Evolutionary conservation across 1,140 invertebrate species (phyloP), one percentile per base, ranked within the genome.

Genomic region (Melitaea cinxia): DNA sequence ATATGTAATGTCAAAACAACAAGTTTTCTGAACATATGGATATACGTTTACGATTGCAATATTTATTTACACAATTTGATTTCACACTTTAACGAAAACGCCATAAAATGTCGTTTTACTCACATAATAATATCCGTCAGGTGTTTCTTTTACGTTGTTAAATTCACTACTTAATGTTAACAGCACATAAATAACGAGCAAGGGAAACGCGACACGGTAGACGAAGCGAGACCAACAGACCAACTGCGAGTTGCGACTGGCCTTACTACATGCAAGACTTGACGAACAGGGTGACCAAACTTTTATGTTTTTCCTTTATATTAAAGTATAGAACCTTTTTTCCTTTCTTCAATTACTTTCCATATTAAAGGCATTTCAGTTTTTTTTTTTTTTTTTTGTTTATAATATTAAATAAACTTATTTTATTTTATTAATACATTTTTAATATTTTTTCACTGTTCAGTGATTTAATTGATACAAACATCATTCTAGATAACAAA

Each of bases 151-250:
- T 12, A 21, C 5, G 10, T 7, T 12, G 7, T 9, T 10, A 23
- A n/a, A 23, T 23, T 10, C 2, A 42, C 14, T 42, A 17, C n/a
- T n/a, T n/a, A n/a, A n/a, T n/a, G 15, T 42, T 42, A 17, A 42
- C 14, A 10, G 19, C 23, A 53, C 30, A 19, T 10, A 37, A 52
- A 61, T 23, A 37, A n/a, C 30, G 35, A 28, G 6, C 19, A 60
- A 21, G 26, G 37, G 6, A 65, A 49, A 53, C 54, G 66, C 65
- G 61, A 39, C 50, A 19, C 65, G 58, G 26, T 30, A 65, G 52
- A 24, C 65, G 59, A 50, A 37, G 59, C 62, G 65, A 62, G 42
- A 63, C 65, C 37, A n/a, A n/a, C n/a, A n/a, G n/a, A n/a, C n/a
- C n/a, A n/a, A n/a, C n/a, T n/a, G n/a, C n/a, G n/a, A n/a, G n/a